phyloP scores from a whole-genome alignment of 1,140 invertebrate genomes.

The Drepana arcuata region DNA sequence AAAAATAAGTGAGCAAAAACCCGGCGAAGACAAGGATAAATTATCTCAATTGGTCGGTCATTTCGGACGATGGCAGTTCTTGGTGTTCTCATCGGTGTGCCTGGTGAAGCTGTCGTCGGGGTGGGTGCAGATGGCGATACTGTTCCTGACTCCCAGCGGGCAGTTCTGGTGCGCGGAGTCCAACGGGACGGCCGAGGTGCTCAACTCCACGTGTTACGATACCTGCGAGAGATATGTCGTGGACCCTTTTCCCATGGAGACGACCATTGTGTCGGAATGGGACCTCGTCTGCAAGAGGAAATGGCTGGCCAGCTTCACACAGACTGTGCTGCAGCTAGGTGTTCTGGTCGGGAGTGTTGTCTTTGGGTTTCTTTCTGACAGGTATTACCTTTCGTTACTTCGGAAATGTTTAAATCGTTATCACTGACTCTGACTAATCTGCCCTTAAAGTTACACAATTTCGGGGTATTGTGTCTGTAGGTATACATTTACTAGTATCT shows the following conservation, averaged over 20 bases:
- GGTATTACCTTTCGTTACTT: no score
- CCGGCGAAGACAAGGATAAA: slow-evolving; percentile 24
- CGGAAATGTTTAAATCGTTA: no score
- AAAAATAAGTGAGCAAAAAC: slow-evolving; percentile 10
- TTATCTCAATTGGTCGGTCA: slow-evolving; percentile 59
- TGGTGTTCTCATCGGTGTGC: slow-evolving; percentile 63
- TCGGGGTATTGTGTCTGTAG: no score
- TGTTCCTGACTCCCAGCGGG: slow-evolving; percentile 50
- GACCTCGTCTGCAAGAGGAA: slow-evolving; percentile 63
- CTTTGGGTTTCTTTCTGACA: slow-evolving; percentile 70
- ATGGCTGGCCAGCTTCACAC: slow-evolving; percentile 67
- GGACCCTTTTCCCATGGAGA: slow-evolving; percentile 55
- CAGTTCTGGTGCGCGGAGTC: slow-evolving; percentile 31
- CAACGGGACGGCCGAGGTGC: slow-evolving; percentile 7
- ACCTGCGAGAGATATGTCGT: slow-evolving; percentile 47
- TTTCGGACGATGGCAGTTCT: slow-evolving; percentile 74
- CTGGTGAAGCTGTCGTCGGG: slow-evolving; percentile 72
- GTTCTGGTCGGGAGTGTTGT: slow-evolving; percentile 69
- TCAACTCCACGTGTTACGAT: slow-evolving; percentile 39
- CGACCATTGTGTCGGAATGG: slow-evolving; percentile 71
- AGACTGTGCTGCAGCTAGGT: slow-evolving; percentile 68
- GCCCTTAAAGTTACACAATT: no score
- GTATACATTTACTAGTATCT: no score
- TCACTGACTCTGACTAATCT: no score
- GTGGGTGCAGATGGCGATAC: slow-evolving; percentile 72